phyloP scores from a whole-genome alignment of 2,888 invertebrate species.

The Cerastoderma edule region DNA sequence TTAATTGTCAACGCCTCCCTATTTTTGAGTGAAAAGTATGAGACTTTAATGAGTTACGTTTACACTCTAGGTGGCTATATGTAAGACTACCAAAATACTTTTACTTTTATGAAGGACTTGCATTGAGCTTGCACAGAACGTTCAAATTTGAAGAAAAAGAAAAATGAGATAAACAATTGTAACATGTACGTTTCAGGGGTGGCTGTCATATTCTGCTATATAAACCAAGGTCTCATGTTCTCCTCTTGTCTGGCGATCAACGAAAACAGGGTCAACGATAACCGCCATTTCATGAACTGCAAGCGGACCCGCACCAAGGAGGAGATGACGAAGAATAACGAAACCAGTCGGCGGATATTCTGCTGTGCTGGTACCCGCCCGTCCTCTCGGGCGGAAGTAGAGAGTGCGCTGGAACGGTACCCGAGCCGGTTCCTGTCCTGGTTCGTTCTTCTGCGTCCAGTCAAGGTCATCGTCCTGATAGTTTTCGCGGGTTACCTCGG shows the following conservation, averaged over 20 bases:
- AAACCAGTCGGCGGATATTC: conserved; percentile 18
- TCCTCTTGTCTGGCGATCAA: conserved; percentile 75
- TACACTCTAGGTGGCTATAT: too few relatives aligned
- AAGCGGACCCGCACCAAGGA: conserved; percentile 46
- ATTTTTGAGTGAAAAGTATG: too few relatives aligned
- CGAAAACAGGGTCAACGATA: conserved; percentile 65
- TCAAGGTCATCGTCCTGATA: conserved; percentile 61
- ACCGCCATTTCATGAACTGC: conserved; percentile 64
- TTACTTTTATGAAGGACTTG: too few relatives aligned
- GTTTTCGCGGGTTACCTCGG: conserved; percentile 65
- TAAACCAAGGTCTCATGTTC: conserved; percentile 77
- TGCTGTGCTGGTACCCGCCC: conserved; percentile 80
- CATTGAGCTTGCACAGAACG: too few relatives aligned
- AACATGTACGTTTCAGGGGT: conserved; percentile 67
- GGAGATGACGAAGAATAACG: conserved; percentile 41
- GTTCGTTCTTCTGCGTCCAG: conserved; percentile 48
- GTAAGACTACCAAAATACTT: too few relatives aligned
- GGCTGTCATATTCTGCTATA: conserved; percentile 76
- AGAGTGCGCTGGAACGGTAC: conserved; percentile 65
- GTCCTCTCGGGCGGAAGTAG: conserved; percentile 50
- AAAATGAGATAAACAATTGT: too few relatives aligned
- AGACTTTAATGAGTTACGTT: too few relatives aligned
- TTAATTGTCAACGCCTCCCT: too few relatives aligned
- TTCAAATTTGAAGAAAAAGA: too few relatives aligned
- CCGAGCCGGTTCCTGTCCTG: conserved; percentile 59